phyloP scores from a whole-genome alignment of 2,797 vertebrate genomes.

The Naso thynnoides region DNA sequence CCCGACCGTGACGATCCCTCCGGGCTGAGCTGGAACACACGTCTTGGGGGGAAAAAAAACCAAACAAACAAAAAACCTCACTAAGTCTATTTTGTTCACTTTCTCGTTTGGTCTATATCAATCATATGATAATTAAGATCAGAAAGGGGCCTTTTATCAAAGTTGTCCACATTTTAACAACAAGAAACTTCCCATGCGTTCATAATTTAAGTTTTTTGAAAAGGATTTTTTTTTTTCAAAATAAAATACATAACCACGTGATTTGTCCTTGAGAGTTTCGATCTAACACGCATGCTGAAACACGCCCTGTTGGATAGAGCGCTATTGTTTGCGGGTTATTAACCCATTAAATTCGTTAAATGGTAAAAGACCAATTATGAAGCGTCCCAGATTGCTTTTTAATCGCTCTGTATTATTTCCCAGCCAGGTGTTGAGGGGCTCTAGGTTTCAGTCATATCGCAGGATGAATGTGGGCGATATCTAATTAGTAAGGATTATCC shows the following conservation, averaged over 20 bases:
- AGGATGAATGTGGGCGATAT: constrained; percentile 73
- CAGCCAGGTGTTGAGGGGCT: constrained; percentile 64
- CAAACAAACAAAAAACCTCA: neutral
- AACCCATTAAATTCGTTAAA: constrained; percentile 55
- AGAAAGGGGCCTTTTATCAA: too few species aligned
- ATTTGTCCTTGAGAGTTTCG: constrained; percentile 57
- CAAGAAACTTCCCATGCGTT: too few species aligned
- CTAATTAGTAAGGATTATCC: constrained; percentile 87
- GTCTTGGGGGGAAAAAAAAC: too few species aligned
- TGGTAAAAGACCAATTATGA: constrained; percentile 9
- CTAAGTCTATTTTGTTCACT: neutral
- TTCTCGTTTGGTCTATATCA: neutral
- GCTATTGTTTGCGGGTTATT: constrained; percentile 62
- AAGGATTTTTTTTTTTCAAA: neutral
- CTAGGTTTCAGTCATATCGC: constrained; percentile 78
- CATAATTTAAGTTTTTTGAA: too few species aligned
- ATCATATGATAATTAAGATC: too few species aligned
- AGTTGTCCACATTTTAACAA: too few species aligned
- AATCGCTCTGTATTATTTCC: constrained; percentile 67
- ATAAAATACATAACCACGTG: constrained; percentile 11
- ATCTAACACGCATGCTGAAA: constrained; percentile 9
- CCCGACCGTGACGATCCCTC: neutral
- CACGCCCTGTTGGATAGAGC: constrained; percentile 29
- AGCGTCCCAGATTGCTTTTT: constrained; percentile 48
- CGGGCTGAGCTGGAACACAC: constrained; percentile 17